Evolutionary conservation across 2,113 vertebrate genomes (phyloP), one percentile per base, ranked within the genome.

Genomic region (Microtus oregoni): DNA sequence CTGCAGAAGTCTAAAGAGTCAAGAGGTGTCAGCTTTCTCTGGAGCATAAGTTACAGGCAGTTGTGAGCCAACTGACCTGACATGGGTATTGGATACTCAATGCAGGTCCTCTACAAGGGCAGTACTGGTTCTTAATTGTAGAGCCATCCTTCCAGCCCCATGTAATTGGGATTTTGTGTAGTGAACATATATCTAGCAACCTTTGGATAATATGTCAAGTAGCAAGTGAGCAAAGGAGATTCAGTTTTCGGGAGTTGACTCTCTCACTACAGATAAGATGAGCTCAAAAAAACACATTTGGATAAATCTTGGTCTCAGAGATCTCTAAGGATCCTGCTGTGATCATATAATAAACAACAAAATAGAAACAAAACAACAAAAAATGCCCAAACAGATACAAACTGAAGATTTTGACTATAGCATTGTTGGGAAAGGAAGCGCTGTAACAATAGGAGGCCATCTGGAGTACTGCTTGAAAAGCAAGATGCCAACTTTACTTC

Each of bases 281-380:
- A 55, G 0, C 63, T 65, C 85, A 38, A 63, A 75, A 89, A 93
- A 55, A 12, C 65, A 85, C 3, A 81, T 24, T 92, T 26, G 68
- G 76, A 92, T 35, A 88, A 11, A 83, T 94, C n/a, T 93, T n/a
- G 79, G 70, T 14, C 5, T 94, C 30, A 75, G 12, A 78, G 11
- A 17, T 77, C 14, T 72, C 75, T 3, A 90, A 92, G 28, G 58
- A 70, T 75, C 5, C 5, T 8, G 83, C 13, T 15, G 89, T 77
- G 70, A 8, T 30, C n/a, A 94, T 90, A 70, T 15, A 95, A 65
- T 47, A 96, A 90, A 90, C 63, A 86, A 85, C 17, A 96, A 89
- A 83, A 30, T 38, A 90, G 8, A 77, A 93, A 75, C 91, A 7
- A 88, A 35, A 19, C 3, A 86, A 73, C 50, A 92, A 92, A 87